Percentiles rank a stretch among this genome's conserved stretches.
Evolutionary conservation across 1,140 invertebrate genomes (phyloP).

Genomic region (Hyposmocoma kahamanoa): DNA sequence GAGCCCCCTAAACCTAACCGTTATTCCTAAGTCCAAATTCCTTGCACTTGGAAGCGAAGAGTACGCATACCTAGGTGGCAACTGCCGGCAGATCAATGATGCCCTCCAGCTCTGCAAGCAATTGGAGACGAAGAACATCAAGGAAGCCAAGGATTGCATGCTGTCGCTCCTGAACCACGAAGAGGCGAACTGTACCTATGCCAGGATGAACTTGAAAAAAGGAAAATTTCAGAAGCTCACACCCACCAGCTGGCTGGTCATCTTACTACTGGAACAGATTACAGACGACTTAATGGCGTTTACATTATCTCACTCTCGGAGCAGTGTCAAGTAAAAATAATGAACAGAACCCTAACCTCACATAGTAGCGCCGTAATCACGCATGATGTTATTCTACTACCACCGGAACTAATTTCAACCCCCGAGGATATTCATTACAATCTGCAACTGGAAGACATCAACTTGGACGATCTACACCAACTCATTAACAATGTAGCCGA

Average conservation of each 20-base stretch:
- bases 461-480: background rate
- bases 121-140: background rate
- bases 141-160: background rate
- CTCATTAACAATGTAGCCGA: background rate
- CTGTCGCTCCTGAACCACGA: background rate
- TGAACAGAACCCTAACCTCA: background rate
- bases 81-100: background rate
- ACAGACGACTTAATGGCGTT: background rate
- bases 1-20: background rate
- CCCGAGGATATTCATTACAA: background rate
- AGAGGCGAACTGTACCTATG: background rate
- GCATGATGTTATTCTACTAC: background rate
- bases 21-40: constrained; percentile 6
- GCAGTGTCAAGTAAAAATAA: background rate
- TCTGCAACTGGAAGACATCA: background rate
- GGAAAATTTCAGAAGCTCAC: background rate
- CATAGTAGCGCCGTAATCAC: background rate
- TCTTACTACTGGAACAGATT: background rate
- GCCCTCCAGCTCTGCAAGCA: background rate
- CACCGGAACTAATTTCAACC: background rate
- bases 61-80: background rate
- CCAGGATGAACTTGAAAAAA: background rate
- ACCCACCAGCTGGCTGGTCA: background rate
- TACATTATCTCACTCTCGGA: background rate
- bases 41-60: constrained; percentile 4